Evolutionary conservation across 2,888 invertebrate genomes (phyloP), one percentile per base, ranked within the genome.

Genomic region (Cremastinae sp.): DNA sequence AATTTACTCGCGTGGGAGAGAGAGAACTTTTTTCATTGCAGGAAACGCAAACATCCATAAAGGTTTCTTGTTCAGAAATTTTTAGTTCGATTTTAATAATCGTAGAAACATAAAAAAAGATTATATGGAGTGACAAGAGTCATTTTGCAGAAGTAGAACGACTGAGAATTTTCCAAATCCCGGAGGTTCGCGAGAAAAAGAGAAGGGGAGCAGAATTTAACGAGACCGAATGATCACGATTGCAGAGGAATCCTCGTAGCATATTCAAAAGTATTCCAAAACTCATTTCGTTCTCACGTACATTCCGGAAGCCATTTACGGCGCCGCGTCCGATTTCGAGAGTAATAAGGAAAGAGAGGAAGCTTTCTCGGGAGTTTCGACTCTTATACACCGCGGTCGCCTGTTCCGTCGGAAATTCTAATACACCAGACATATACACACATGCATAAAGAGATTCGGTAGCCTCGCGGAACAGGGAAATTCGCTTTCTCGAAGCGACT

Each of bases 381-480:
- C 58, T 18, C 64, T 59, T 47, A 45, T 49, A 47, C 16, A 43
- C 37, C 4, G 41, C 56, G n/a, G 28, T 28, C 65, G 43, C 61
- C 18, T 61, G 49, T 73, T 35, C 20, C 18, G 39, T 51, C 35
- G 20, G 64, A 59, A 64, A 72, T 79, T 76, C 45, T 51, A 49
- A 61, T 43, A 43, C 53, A 14, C 16, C 18, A 39, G 16, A 35
- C 71, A 61, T 49, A 61, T 39, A 14, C 41, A 61, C 37, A 14
- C 5, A 12, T 1, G 18, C 49, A 20, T 35, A 51, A 37, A 35
- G 22, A 10, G 12, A 12, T 43, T 59, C 14, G 49, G 47, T 68
- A 45, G 47, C 58, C 37, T 64, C 59, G 49, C 53, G 72, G 65
- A 79, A 74, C 75, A 76, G 75, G 66, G 58, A 62, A 75, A 64